Evolutionary conservation across 1,140 invertebrate species (phyloP).

Genomic region (Leptinotarsa undecemlineata): DNA sequence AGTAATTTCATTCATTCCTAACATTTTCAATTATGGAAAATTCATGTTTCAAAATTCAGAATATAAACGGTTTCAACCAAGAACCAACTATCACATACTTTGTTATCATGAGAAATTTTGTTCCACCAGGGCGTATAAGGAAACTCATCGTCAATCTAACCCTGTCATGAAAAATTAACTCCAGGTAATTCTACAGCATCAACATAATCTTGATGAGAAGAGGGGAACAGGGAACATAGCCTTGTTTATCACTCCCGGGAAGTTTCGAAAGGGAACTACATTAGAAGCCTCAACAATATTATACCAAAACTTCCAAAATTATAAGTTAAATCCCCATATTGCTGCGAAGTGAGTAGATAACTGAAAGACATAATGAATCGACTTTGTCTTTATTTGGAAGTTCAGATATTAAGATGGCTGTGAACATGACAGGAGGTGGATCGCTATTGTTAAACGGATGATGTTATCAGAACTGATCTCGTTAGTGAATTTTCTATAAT

Average conservation of each 20-base stretch:
- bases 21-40: too few species aligned
- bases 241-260: constrained; percentile 8
- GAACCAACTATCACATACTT: too few species aligned
- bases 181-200: background rate
- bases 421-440: background rate
- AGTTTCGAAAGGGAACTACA: constrained; percentile 12
- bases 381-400: background rate
- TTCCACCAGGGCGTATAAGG: too few species aligned
- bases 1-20: too few species aligned
- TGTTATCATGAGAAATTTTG: too few species aligned
- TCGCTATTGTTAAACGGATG: background rate
- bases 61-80: too few species aligned
- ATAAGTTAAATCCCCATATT: background rate
- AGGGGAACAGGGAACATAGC: background rate
- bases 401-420: background rate
- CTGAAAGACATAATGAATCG: constrained; percentile 1
- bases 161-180: too few species aligned
- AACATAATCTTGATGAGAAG: constrained; percentile 7
- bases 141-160: too few species aligned
- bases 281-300: background rate
- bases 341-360: background rate
- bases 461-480: background rate
- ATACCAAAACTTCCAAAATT: background rate
- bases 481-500: background rate
- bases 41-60: too few species aligned